phyloP scores from a whole-genome alignment of 2,797 vertebrate species.

The Apodemus agrarius region DNA sequence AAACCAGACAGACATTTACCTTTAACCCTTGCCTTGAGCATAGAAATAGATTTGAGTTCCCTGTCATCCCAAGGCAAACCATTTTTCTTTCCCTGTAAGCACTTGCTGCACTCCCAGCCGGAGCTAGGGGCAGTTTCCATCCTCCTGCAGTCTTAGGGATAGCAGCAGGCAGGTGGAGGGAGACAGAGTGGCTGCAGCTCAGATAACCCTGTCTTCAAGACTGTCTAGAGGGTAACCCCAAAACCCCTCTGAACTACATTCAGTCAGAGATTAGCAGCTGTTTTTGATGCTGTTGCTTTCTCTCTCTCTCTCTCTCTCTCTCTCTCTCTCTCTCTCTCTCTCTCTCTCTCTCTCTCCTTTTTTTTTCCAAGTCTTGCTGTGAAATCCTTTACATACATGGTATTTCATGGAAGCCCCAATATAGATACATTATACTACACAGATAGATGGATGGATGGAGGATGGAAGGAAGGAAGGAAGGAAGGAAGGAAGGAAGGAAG shows the following conservation, averaged over 20 bases:
- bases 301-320: not conserved
- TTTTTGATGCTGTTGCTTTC: not conserved
- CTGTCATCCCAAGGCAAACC: constrained; percentile 5
- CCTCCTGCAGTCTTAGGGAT: not conserved
- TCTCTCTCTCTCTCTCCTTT: not conserved
- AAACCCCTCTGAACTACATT: not conserved
- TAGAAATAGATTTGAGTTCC: not conserved
- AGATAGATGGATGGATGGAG: not conserved
- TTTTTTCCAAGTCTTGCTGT: not conserved
- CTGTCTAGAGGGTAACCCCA: not conserved
- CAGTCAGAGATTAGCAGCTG: not conserved
- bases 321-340: not conserved
- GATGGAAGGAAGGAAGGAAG: too few relatives aligned
- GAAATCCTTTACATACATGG: constrained; percentile 42
- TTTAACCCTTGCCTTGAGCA: not conserved
- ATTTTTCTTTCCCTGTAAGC: constrained; percentile 50
- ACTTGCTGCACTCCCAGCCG: constrained; percentile 18
- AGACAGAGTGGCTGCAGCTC: not conserved
- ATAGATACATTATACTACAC: not conserved
- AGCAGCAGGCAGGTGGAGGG: not conserved
- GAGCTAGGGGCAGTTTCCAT: not conserved
- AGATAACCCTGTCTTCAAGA: not conserved
- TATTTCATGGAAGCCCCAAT: not conserved
- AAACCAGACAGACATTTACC: constrained; percentile 36
- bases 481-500: not conserved